Conservation (phyloP, 2,113 vertebrate genomes). For the Martes martes region DNA sequence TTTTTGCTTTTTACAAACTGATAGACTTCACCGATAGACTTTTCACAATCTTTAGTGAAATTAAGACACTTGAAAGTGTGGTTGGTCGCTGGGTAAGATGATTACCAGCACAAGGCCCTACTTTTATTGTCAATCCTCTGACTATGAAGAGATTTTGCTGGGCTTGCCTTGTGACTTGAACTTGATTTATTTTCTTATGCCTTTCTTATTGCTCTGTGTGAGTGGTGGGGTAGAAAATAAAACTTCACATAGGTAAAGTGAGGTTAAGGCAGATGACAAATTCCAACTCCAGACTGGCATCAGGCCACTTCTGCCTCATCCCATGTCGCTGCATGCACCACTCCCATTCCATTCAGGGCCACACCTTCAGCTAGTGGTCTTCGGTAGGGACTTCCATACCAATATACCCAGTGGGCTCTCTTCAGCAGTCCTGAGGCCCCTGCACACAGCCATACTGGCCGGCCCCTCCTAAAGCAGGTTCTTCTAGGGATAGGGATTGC, state of each 20-base stretch:
- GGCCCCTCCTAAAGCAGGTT: neutral
- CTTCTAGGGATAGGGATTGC: neutral
- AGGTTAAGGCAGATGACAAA: neutral
- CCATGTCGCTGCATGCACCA: neutral
- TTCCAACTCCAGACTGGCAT: neutral
- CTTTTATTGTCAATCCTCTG: neutral
- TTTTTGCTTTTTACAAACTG: neutral
- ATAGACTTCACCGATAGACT: neutral
- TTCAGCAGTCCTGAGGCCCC: neutral
- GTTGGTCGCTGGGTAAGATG: neutral
- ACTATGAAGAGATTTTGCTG: neutral
- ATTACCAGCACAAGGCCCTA: neutral
- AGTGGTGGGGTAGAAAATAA: neutral
- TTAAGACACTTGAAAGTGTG: neutral
- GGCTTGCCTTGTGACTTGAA: neutral
- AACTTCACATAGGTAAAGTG: neutral
- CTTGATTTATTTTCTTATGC: neutral
- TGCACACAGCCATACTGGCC: neutral
- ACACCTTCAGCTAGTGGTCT: accelerated
- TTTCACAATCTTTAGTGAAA: neutral
- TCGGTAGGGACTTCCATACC: neutral
- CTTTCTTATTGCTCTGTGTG: neutral
- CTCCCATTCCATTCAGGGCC: too few relatives aligned
- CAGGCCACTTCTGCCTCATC: neutral
- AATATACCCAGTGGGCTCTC: neutral